Evolutionary conservation across 2,888 invertebrate genomes (phyloP).

Genomic region (Ditula angustiorana): DNA sequence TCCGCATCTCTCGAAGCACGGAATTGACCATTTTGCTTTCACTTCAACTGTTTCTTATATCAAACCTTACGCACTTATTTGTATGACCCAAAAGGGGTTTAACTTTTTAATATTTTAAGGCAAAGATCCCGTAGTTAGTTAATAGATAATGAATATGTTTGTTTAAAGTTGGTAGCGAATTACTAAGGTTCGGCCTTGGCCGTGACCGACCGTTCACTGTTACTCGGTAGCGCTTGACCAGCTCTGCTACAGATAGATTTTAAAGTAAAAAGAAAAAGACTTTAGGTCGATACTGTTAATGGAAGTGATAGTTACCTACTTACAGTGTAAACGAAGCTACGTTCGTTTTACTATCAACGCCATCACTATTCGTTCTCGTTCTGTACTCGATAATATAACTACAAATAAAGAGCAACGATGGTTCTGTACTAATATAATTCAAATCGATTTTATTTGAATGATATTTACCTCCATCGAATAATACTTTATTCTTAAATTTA

Average conservation of each 20-base stretch:
- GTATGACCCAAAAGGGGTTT: background rate
- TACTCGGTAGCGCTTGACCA: slow-evolving; percentile 69
- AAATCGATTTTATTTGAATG: no score
- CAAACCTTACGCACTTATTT: background rate
- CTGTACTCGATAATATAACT: no score
- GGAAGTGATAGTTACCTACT: background rate
- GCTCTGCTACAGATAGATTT: slow-evolving; percentile 58
- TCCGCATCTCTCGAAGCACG: slow-evolving; percentile 68
- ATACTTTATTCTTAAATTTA: no score
- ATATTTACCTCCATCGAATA: no score
- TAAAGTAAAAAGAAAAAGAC: slow-evolving; percentile 52
- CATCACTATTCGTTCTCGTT: background rate
- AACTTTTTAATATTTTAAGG: background rate
- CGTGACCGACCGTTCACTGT: slow-evolving; percentile 81
- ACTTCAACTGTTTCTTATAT: slow-evolving; percentile 45
- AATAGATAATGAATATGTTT: slow-evolving; percentile 48
- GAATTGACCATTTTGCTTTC: slow-evolving; percentile 73
- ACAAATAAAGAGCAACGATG: no score
- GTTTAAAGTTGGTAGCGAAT: slow-evolving; percentile 54
- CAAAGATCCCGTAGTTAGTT: background rate
- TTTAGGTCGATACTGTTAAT: slow-evolving; percentile 2
- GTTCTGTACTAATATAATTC: no score
- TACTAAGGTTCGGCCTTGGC: slow-evolving; percentile 75
- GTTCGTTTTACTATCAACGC: background rate
- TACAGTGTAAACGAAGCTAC: background rate